Base-by-base conservation (phyloP, 2,888 invertebrate genomes). In the Girardia tigrina region DNA sequence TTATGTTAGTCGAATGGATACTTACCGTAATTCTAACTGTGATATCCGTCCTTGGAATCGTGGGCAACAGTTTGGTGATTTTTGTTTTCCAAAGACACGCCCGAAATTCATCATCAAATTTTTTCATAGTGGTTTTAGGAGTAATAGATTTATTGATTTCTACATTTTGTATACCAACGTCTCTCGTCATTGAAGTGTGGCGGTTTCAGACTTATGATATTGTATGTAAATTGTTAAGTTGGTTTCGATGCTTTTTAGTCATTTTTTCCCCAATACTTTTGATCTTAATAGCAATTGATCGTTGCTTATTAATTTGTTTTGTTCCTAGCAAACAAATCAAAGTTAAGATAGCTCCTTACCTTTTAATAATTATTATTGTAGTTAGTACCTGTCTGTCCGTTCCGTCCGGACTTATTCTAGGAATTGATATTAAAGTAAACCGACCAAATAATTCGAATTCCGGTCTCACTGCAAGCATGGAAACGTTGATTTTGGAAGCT, bases 211-310 rank as follows among this genome's bases (percentile, higher is more conserved):
- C 56, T 16, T 56, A 56, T 56, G 56, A 56, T 56, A n/a, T 56
- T 16, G n/a, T 56, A 20, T 56, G 56, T 56, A 56, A 56, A 56
- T 56, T 56, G n/a, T 56, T 56, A n/a, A 56, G 56, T 56, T 56
- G 56, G 56, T 56, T 56, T 56, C 56, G 56, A 56, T 56, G 56
- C 23, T 56, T 56, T 56, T 16, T 56, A 56, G 56, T 56, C 4
- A 56, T 56, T n/a, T 56, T 56, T 16, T 56, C 56, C 4, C 56
- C 56, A 23, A 56, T 56, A 8, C 56, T 56, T 8, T 56, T 56
- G 56, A 56, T 56, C 23, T n/a, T 56, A n/a, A 56, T 56, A 56
- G 56, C 56, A 8, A 12, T 56, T 16, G 56, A 56, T 56, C 56
- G 56, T 8, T 56, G 56, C n/a, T 56, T 56, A n/a, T 56, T 56